Percentiles rank a stretch among this genome's conserved stretches.
These are phyloP conservation scores for Fringilla coelebs DNA, from an alignment of 2,797 vertebrate species.

Conservation along the genomic window DNA sequence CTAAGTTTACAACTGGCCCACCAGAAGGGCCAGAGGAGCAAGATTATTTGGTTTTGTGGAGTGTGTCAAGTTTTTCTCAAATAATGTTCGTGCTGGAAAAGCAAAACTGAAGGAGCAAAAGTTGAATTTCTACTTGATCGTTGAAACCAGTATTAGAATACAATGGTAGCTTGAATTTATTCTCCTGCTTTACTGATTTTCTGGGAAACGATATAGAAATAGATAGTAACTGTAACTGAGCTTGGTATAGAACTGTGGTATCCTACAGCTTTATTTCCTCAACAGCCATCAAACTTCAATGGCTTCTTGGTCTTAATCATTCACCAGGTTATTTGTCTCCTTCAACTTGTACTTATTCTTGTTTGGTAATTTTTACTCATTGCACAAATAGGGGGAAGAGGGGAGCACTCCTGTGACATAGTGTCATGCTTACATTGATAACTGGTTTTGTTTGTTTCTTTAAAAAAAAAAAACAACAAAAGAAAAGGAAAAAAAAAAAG, in stretches of 20 bases:
- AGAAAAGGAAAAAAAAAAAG: conserved; percentile 1
- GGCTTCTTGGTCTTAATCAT: conserved; percentile 60
- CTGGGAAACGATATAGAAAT: conserved; percentile 14
- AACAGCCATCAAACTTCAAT: conserved; percentile 51
- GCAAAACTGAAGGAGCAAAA: conserved; percentile 48
- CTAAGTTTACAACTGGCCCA: conserved; percentile 5
- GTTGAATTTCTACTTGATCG: conserved; percentile 51
- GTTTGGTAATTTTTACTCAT: conserved; percentile 50
- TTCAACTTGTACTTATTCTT: conserved; percentile 53
- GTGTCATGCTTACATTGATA: conserved; percentile 66
- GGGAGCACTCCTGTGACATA: conserved; percentile 58
- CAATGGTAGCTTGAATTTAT: conserved; percentile 43
- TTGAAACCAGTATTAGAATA: conserved; percentile 44
- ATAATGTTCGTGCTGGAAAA: background rate
- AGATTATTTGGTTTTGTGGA: conserved; percentile 1
- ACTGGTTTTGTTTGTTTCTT: conserved; percentile 50
- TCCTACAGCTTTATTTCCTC: conserved; percentile 65
- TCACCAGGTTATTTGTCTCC: conserved; percentile 52
- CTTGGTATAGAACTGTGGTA: conserved; percentile 66
- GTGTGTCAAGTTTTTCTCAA: background rate
- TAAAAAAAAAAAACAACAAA: background rate
- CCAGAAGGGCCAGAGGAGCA: background rate
- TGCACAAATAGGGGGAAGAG: conserved; percentile 48
- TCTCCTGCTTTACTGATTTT: conserved; percentile 46
- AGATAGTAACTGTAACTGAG: conserved; percentile 65